Base-by-base conservation (phyloP, 53 echinoderm and acorn worm genomes). In the Echinarachnius parma region DNA sequence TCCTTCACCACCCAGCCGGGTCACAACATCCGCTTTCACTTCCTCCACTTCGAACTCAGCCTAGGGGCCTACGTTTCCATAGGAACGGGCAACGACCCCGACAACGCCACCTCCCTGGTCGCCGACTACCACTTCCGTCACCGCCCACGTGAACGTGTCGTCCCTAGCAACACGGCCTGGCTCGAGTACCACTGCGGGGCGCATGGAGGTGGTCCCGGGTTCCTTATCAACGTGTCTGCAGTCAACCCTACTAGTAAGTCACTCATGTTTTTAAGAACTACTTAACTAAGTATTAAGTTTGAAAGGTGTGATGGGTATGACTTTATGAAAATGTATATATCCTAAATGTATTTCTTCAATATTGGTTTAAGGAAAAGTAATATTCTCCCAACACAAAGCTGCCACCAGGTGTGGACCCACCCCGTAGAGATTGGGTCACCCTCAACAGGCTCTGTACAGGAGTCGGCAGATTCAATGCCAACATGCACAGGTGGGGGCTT, bases 161-260 rank as follows among this genome's bases (percentile, higher is more conserved):
- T 66, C 15, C 47, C 48, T 2, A 29, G 29, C 19, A 66, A 48
- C 31, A 13, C 27, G 66, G 66, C 66, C 2, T 66, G 66, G 66
- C 8, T 66, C 23, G 66, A 66, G 46, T 66, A 47, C 32, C 66
- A 66, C 31, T 46, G 47, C 15, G 66, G 66, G 46, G 11, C 47
- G 0, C 0, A 29, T 26, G 66, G n/a, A 48, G 31, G 48, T 5
- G 29, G 48, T 20, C n/a, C 2, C 28, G 66, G 66, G 4, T 28
- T 66, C 30, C 4, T 1, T 1, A 28, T 66, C n/a, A 9, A 29
- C 5, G 66, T 48, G 21, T 66, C 66, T 15, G 48, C 31, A 3
- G 30, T 66, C 13, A 9, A 66, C n/a, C 66, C 66, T 4, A 9
- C 45, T 7, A 66, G 66, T 66, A 20, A 48, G 61, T 61, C 7